Percentiles rank a stretch among this genome's conserved stretches.
Conservation (phyloP, 2,797 vertebrate species). For the Mycteria americana region DNA sequence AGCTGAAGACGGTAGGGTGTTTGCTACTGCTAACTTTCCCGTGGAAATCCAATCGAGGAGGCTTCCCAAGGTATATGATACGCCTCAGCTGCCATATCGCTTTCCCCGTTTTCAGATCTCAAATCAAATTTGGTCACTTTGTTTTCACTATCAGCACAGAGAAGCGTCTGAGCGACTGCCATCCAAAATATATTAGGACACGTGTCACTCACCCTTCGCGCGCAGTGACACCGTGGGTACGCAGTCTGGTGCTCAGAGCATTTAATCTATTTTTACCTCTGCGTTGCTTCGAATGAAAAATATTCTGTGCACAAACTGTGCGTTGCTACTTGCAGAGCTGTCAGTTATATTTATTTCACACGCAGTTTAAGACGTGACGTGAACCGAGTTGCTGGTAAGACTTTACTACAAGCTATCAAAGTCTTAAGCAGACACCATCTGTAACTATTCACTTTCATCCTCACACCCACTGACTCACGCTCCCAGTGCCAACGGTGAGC, state of each 20-base stretch:
- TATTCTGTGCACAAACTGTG: background rate
- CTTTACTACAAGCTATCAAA: slow-evolving; percentile 32
- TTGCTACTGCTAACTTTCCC: background rate
- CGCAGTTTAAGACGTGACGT: background rate
- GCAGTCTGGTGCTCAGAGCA: background rate
- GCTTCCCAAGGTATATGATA: background rate
- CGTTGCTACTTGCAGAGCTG: background rate
- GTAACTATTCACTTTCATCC: background rate
- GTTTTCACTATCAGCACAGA: background rate
- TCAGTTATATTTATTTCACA: background rate
- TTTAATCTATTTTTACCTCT: slow-evolving; percentile 22
- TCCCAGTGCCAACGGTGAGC: background rate
- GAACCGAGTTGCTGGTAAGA: background rate
- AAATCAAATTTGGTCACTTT: background rate
- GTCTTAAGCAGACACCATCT: background rate
- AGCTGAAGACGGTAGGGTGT: background rate
- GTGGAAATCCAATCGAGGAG: background rate
- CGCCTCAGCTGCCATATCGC: background rate
- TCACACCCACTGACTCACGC: background rate
- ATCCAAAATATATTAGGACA: background rate
- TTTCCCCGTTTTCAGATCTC: background rate
- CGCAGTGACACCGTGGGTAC: background rate
- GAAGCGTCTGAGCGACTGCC: background rate
- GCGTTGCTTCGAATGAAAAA: background rate
- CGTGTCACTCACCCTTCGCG: background rate